Evolutionary conservation across 2,888 invertebrate species (phyloP).

Genomic region (Gasteruption jaculator): DNA sequence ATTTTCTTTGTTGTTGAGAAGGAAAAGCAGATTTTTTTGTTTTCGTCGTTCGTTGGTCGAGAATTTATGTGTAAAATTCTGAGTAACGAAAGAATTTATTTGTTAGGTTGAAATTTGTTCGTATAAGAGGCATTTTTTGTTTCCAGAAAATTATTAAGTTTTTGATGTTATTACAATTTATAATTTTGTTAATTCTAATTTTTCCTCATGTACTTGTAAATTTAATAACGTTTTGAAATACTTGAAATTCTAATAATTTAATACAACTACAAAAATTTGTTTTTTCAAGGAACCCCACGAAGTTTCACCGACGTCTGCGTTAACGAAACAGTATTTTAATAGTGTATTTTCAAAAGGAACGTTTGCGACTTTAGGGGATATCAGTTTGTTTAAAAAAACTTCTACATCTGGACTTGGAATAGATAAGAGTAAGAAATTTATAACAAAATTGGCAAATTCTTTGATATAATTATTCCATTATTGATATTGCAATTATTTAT

Average conservation of each 20-base stretch:
- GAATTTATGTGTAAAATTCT: not conserved
- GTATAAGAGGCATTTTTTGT: not conserved
- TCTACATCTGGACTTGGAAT: constrained; percentile 19
- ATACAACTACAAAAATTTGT: not conserved
- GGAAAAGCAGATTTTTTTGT: not conserved
- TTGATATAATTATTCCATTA: constrained; percentile 5
- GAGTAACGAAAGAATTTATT: not conserved
- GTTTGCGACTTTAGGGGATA: constrained; percentile 33
- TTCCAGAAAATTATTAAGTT: not conserved
- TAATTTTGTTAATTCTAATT: constrained; percentile 2
- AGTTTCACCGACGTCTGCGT: constrained; percentile 21
- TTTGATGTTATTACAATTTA: not conserved
- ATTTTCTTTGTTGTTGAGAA: not conserved
- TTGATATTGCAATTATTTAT: constrained; percentile 1
- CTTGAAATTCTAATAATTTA: no score
- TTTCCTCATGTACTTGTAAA: no score
- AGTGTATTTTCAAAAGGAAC: constrained; percentile 27
- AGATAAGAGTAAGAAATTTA: constrained; percentile 28
- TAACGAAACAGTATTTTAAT: constrained; percentile 29
- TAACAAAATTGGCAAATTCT: constrained; percentile 3
- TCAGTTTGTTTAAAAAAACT: constrained; percentile 31
- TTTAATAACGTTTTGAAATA: no score
- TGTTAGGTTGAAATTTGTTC: not conserved
- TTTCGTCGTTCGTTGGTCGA: constrained; percentile 8
- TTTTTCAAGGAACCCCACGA: constrained; percentile 29